These are phyloP conservation scores for Scaptomyza graminum DNA, from an alignment of 1,140 invertebrate genomes.

Conservation along the genomic window DNA sequence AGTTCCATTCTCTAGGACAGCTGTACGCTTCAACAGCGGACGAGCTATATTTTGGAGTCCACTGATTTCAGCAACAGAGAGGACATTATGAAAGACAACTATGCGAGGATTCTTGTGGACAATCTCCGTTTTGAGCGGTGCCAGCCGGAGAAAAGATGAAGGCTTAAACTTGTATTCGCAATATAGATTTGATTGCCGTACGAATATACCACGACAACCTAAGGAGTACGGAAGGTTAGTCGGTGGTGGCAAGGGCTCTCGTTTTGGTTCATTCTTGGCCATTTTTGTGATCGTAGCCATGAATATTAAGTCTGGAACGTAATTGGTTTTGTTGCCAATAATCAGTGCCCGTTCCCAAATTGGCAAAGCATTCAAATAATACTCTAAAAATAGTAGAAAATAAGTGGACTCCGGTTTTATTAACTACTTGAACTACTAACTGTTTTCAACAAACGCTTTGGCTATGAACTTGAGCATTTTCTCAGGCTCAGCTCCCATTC, in stretches of 20 bases:
- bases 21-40: conserved; percentile 90
- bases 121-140: conserved; percentile 95
- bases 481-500: neutral
- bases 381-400: conserved; percentile 10
- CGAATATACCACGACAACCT: conserved; percentile 92
- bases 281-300: neutral
- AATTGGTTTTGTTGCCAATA: neutral
- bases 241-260: neutral
- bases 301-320: conserved; percentile 86
- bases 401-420: neutral
- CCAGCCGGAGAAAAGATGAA: conserved; percentile 90
- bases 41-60: conserved; percentile 92
- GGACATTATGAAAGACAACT: conserved; percentile 94
- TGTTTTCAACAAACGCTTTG: neutral
- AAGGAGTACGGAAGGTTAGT: neutral
- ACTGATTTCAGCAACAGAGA: conserved; percentile 94
- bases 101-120: conserved; percentile 92
- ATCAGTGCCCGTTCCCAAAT: conserved; percentile 19
- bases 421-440: neutral
- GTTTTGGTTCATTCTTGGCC: neutral
- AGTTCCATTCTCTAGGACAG: conserved; percentile 84
- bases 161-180: conserved; percentile 91
- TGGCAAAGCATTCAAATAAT: conserved; percentile 32
- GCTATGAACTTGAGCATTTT: neutral
- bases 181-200: conserved; percentile 85